Conservation (phyloP, 2,113 vertebrate genomes). For the Aspiorhynchus laticeps region DNA sequence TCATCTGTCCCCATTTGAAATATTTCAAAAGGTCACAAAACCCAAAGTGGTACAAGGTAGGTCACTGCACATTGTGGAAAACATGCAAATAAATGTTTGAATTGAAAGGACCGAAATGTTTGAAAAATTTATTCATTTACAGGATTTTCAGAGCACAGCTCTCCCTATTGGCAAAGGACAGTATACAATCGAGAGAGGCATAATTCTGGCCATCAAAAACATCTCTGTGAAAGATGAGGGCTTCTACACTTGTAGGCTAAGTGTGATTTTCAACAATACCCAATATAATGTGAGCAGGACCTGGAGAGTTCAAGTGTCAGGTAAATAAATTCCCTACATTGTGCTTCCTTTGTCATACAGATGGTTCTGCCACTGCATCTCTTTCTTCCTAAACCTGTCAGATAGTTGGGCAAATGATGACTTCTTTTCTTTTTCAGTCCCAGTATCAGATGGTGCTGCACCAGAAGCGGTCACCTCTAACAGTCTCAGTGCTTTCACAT, state of each 20-base stretch:
- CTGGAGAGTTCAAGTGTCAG: constrained; percentile 69
- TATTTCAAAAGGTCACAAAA: constrained; percentile 71
- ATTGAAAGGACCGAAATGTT: neutral
- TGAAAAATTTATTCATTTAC: neutral
- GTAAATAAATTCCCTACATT: constrained; percentile 65
- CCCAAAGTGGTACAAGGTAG: constrained; percentile 88
- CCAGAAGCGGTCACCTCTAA: neutral
- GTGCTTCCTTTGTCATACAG: neutral
- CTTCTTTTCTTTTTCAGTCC: neutral
- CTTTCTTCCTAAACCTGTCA: neutral
- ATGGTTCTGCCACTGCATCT: neutral
- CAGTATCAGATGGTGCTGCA: neutral
- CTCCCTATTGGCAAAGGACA: constrained; percentile 50
- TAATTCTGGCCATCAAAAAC: constrained; percentile 67
- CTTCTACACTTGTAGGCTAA: constrained; percentile 81
- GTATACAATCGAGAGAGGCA: constrained; percentile 42
- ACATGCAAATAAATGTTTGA: neutral
- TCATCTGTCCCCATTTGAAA: constrained; percentile 79
- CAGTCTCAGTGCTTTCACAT: neutral
- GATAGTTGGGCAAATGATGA: neutral
- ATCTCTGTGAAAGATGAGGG: constrained; percentile 74
- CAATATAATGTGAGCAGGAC: constrained; percentile 79
- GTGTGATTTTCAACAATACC: constrained; percentile 66
- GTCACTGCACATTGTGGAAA: neutral
- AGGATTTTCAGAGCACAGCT: constrained; percentile 55